A percentile compares a stretch with the other conserved stretches of the same genome.
These are phyloP conservation scores for Amphiprion ocellaris DNA, from an alignment of 2,113 vertebrate species.

Conservation along the genomic window DNA sequence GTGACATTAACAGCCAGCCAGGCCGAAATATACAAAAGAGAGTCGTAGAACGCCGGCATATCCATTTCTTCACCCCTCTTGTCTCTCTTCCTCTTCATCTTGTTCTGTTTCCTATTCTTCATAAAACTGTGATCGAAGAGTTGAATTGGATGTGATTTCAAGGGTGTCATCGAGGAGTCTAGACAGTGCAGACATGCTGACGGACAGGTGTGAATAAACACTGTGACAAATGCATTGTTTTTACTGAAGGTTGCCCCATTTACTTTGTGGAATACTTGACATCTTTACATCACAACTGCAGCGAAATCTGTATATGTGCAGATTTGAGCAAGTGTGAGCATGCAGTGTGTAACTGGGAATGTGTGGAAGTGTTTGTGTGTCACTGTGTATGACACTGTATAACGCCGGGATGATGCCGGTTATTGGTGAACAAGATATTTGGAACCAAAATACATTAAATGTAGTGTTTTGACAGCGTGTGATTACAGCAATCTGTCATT, in stretches of 20 bases:
- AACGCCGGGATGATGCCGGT: too few species aligned
- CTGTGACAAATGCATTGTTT: constrained; percentile 5
- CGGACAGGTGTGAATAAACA: constrained; percentile 28
- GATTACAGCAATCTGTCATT: too few species aligned
- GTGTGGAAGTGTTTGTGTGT: neutral
- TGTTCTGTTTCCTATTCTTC: neutral
- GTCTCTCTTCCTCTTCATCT: constrained; percentile 1
- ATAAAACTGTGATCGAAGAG: constrained; percentile 19
- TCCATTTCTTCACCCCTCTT: neutral
- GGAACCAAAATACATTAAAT: too few species aligned
- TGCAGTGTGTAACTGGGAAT: neutral
- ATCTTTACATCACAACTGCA: neutral
- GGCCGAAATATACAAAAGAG: constrained; percentile 18
- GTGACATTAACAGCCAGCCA: constrained; percentile 39
- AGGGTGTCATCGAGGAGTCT: neutral
- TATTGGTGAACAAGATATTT: too few species aligned
- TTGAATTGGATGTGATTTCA: constrained; percentile 34
- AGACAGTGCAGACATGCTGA: constrained; percentile 2
- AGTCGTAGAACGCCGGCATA: constrained; percentile 1
- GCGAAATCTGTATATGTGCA: neutral
- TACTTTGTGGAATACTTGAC: neutral
- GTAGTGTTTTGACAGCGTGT: too few species aligned
- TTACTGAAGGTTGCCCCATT: constrained; percentile 6
- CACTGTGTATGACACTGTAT: neutral
- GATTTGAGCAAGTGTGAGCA: neutral